phyloP scores from a whole-genome alignment of 2,113 vertebrate species.

The Psittacus erithacus region DNA sequence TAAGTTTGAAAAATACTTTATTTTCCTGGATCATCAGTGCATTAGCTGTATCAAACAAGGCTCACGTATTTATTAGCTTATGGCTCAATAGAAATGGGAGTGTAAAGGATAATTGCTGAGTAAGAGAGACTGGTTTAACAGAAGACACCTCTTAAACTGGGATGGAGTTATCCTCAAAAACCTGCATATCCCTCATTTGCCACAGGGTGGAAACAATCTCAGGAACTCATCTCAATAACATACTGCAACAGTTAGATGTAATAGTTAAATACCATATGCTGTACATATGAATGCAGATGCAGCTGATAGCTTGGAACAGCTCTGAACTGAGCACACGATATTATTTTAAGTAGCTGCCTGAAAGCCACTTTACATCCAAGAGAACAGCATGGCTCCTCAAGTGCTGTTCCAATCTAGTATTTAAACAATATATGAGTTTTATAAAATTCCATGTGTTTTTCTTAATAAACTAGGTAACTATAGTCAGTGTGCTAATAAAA shows the following conservation, averaged over 20 bases:
- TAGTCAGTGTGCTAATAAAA: neutral
- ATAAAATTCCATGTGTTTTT: neutral
- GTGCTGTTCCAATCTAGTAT: neutral
- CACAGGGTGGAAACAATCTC: conserved; percentile 20
- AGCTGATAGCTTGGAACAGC: neutral
- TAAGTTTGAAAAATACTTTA: neutral
- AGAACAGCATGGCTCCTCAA: neutral
- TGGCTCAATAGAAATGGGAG: neutral
- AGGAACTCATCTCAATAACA: neutral
- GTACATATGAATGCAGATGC: neutral
- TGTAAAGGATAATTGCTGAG: neutral
- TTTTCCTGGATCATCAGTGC: neutral
- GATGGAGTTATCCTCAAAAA: neutral
- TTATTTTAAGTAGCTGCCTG: neutral
- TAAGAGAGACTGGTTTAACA: neutral
- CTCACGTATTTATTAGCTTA: neutral
- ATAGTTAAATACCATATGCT: neutral
- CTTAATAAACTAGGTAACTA: neutral
- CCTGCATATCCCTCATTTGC: neutral
- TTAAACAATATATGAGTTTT: neutral
- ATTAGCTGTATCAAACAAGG: neutral
- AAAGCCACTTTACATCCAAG: neutral
- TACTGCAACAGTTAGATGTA: neutral
- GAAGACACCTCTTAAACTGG: neutral
- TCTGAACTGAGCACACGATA: neutral